Conservation (phyloP, 92 coral and sea anemone species). For the Scolanthus callimorphus region DNA sequence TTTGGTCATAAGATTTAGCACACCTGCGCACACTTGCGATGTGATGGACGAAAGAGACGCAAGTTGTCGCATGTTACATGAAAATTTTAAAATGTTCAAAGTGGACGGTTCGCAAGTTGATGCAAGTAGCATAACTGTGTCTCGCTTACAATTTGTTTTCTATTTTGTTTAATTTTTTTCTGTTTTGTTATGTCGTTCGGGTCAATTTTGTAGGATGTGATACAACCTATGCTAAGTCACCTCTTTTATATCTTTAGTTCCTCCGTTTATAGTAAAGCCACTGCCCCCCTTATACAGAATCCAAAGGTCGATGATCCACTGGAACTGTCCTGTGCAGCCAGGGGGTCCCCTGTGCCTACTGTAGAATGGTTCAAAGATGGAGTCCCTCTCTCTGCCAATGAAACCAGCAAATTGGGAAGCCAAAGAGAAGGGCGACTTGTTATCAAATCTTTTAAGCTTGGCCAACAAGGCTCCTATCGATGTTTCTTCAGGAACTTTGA, state of each 20-base stretch:
- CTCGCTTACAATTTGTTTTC: no score
- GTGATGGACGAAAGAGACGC: no score
- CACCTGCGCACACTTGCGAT: no score
- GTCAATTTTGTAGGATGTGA: no score
- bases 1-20: no score
- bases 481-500: conserved; percentile 72
- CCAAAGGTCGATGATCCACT: conserved; percentile 27
- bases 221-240: no score
- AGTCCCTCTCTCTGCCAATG: conserved; percentile 34
- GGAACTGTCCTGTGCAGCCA: conserved; percentile 59
- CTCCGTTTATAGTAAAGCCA: conserved; percentile 47
- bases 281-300: conserved; percentile 47
- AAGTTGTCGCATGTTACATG: no score
- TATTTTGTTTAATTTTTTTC: no score
- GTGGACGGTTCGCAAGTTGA: no score
- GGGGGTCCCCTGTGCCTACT: conserved; percentile 73
- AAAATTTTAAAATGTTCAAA: no score
- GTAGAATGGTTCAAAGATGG: conserved; percentile 77
- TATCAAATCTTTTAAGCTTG: conserved; percentile 37
- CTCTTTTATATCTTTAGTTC: conserved; percentile 21
- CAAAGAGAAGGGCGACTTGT: conserved; percentile 47
- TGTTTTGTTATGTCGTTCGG: no score
- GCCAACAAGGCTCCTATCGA: conserved; percentile 62
- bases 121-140: no score
- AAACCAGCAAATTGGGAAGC: conserved; percentile 5